A percentile compares a stretch with the other conserved stretches of the same genome.
phyloP scores from a whole-genome alignment of 2,797 vertebrate genomes.

The Hirundo rustica region DNA sequence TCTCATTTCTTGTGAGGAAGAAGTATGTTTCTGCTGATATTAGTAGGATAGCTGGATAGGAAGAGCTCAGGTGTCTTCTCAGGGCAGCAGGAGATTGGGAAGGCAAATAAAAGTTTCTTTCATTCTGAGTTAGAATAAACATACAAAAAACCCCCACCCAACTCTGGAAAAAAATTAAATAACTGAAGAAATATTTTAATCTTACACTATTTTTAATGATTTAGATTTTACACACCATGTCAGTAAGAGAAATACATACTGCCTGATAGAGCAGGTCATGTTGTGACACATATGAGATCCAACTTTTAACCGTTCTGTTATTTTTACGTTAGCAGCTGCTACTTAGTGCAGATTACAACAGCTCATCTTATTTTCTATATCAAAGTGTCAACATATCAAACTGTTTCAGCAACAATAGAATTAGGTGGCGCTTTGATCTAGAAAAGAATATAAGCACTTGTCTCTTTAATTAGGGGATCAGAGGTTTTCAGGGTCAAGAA shows the following conservation, averaged over 20 bases:
- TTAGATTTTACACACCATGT: background rate
- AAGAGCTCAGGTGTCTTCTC: background rate
- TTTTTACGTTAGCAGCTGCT: slow-evolving; percentile 52
- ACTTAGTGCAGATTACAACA: slow-evolving; percentile 57
- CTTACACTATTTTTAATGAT: background rate
- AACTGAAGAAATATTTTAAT: background rate
- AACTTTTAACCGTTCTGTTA: slow-evolving; percentile 23
- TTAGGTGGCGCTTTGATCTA: slow-evolving; percentile 22
- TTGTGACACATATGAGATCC: slow-evolving; percentile 8
- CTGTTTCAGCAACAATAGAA: slow-evolving; percentile 12
- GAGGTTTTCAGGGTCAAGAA: slow-evolving; percentile 47
- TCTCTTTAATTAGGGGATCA: slow-evolving; percentile 44
- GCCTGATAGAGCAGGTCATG: background rate
- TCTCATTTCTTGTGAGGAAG: background rate
- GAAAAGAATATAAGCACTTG: slow-evolving; percentile 20
- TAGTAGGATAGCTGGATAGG: background rate
- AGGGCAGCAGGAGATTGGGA: background rate
- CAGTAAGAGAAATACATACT: background rate
- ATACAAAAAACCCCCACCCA: background rate
- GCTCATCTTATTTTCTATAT: slow-evolving; percentile 59
- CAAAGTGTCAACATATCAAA: slow-evolving; percentile 56
- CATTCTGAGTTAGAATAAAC: background rate
- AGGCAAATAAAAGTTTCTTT: background rate
- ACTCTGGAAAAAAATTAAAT: background rate
- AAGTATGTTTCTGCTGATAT: background rate